These are phyloP conservation scores for Macaca mulatta DNA, from an alignment of 2,113 vertebrate species.

Conservation along the genomic window DNA sequence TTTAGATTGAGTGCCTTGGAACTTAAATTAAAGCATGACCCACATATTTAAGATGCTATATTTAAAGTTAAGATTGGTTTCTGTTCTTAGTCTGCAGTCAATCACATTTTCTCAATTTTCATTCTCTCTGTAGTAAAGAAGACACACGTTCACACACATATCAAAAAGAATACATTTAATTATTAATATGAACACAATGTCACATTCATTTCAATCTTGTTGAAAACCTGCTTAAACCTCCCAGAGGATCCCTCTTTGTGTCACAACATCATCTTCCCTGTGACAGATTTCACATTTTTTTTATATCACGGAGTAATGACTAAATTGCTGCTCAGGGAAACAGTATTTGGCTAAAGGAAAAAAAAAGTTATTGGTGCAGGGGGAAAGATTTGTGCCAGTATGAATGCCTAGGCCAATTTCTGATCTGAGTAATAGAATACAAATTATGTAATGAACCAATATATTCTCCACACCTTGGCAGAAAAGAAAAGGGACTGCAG, in stretches of 20 bases:
- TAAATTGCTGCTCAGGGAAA: slow-evolving; percentile 81
- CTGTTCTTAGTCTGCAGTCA: not conserved
- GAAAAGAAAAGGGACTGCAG: not conserved
- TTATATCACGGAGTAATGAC: slow-evolving; percentile 80
- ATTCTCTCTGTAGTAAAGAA: not conserved
- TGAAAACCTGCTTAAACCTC: slow-evolving; percentile 81
- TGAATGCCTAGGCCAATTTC: slow-evolving; percentile 61
- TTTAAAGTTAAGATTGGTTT: slow-evolving; percentile 25
- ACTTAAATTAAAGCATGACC: not conserved
- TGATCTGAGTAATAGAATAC: not conserved
- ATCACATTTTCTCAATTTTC: slow-evolving; percentile 26
- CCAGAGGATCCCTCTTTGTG: slow-evolving; percentile 79
- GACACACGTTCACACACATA: not conserved
- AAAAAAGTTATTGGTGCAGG: slow-evolving; percentile 51
- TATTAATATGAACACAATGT: slow-evolving; percentile 70
- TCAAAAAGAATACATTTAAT: slow-evolving; percentile 61
- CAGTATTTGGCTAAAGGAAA: slow-evolving; percentile 73
- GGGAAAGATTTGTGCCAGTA: slow-evolving; percentile 58
- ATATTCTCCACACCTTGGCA: not conserved
- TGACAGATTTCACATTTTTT: slow-evolving; percentile 83
- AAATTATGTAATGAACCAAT: slow-evolving; percentile 56
- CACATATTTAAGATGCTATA: not conserved
- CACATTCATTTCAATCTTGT: slow-evolving; percentile 83
- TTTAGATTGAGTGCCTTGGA: not conserved
- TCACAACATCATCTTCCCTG: slow-evolving; percentile 83